A percentile compares a stretch with the other conserved stretches of the same genome.
Conservation (phyloP, 2,888 invertebrate genomes). For the Brassicogethes aeneus region DNA sequence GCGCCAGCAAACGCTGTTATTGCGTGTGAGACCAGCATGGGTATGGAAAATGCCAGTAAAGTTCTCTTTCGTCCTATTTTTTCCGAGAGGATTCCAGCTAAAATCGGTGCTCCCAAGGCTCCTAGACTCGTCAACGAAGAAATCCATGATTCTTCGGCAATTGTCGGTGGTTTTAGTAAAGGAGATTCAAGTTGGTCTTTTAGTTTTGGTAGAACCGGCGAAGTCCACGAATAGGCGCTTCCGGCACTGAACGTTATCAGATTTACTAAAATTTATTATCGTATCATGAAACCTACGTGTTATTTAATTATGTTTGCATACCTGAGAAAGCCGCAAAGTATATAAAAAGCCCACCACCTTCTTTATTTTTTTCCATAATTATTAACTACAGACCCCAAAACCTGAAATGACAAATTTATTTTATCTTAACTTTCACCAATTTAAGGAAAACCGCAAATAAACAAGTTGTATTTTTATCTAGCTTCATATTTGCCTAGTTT, state of each 20-base stretch:
- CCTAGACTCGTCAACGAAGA: slow-evolving; percentile 12
- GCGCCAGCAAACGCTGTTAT: slow-evolving; percentile 10
- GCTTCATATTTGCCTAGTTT: no score
- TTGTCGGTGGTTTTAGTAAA: slow-evolving; percentile 5
- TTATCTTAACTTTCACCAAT: no score
- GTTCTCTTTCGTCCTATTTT: slow-evolving; percentile 14
- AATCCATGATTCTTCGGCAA: slow-evolving; percentile 8
- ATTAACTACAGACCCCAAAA: no score
- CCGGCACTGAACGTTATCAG: slow-evolving; percentile 9
- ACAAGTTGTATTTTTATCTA: no score
- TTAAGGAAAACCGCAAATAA: no score
- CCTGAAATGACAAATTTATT: no score
- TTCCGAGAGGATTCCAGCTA: slow-evolving; percentile 9
- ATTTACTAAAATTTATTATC: slow-evolving; percentile 14
- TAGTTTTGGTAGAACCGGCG: slow-evolving; percentile 12
- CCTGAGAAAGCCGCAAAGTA: no score
- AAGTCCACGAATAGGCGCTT: slow-evolving; percentile 11
- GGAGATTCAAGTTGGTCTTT: slow-evolving; percentile 2
- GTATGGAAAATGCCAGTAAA: slow-evolving; percentile 11
- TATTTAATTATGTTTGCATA: no score
- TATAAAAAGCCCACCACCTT: no score
- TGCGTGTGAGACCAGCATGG: slow-evolving; percentile 14
- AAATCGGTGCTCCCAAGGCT: slow-evolving; percentile 12
- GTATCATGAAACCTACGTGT: no score
- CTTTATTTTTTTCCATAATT: no score